Evolutionary conservation across 2,113 vertebrate species (phyloP), one percentile per base, ranked within the genome.

Genomic region (Astur gentilis): DNA sequence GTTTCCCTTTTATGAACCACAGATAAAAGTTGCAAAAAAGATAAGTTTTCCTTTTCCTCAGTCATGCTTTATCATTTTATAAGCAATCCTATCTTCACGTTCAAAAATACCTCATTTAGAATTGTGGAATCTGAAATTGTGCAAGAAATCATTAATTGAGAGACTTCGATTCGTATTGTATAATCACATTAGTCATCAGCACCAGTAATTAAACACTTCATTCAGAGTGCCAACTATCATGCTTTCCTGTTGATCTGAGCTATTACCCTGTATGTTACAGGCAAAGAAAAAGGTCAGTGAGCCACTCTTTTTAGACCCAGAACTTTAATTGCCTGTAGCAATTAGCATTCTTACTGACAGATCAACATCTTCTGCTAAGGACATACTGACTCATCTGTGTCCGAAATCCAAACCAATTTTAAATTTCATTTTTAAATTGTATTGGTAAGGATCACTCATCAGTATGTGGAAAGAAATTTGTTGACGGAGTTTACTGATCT

Each of bases 11-110:
- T 62, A 80, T 73, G 92, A 88, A 89, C 70, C 87, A 94, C 78
- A 97, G 91, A 96, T 92, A 75, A 94, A 97, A 93, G 94, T 86
- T 96, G 67, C 44, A 89, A 82, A 83, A 70, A 71, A 80, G 36
- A 80, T 58, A 26, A 67, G 44, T 64, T 92, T 89, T 88, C 69
- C 49, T 78, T 91, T 89, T 82, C 83, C 66, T 92, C 54, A 47
- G 72, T 73, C 42, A 65, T 54, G 71, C 50, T 83, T 78, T 65
- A 52, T 87, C 32, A 47, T 95, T 82, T 83, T 72, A 44, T 70
- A 84, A 78, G 69, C 52, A 87, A 44, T 76, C 87, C 62, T 89
- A 5, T 89, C 58, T 93, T 89, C 45, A 42, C 83, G 82, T 95
- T 92, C 72, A 84, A 90, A 97, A 94, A 94, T 82, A 94, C 69